Base-by-base conservation (phyloP, 2,113 vertebrate species). In the Dipodomys stephensi region DNA sequence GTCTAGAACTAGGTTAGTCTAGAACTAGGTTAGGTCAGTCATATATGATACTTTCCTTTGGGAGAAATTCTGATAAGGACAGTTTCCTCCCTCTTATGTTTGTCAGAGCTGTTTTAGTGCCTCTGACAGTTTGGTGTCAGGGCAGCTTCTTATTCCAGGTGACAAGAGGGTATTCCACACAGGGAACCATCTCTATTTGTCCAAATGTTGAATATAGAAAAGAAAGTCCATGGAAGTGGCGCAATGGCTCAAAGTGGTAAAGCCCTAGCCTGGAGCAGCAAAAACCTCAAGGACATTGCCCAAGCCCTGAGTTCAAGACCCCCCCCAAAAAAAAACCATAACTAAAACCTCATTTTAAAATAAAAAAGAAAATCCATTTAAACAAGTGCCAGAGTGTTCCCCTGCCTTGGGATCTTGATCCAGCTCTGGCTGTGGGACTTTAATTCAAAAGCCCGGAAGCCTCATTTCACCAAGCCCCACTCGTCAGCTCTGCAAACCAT, bases 201-300 rank as follows among this genome's bases (percentile, higher is more conserved):
- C 80, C 62, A 91, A 74, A 87, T 76, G n/a, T 44, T 87, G 53
- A 76, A 7, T 71, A 74, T 16, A 64, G 68, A 79, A 71, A 81
- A 27, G 65, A 82, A 57, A 57, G 53, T 57, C 53, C 53, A 57
- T 57, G 53, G 53, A 57, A 57, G 53, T 57, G 53, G 53, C 53
- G 3, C 53, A 15, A 19, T 18, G 16, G 53, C 53, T 57, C 53
- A 18, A 57, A 57, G 49, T 53, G 49, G 49, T 53, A 53, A 53
- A 53, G 49, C 49, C 49, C 49, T 53, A 53, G 49, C 12, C 12
- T 18, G 4, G 2, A 57, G 53, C 53, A 57, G 53, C 53, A 57
- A 57, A 57, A 57, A 18, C 53, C 53, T 57, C 53, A 57, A 13
- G 15, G 53, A 57, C 4, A 57, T 16, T 13, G 10, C 53, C 16